Base-by-base conservation (phyloP, 2,113 vertebrate species). In the Andinoacara biseriatus region DNA sequence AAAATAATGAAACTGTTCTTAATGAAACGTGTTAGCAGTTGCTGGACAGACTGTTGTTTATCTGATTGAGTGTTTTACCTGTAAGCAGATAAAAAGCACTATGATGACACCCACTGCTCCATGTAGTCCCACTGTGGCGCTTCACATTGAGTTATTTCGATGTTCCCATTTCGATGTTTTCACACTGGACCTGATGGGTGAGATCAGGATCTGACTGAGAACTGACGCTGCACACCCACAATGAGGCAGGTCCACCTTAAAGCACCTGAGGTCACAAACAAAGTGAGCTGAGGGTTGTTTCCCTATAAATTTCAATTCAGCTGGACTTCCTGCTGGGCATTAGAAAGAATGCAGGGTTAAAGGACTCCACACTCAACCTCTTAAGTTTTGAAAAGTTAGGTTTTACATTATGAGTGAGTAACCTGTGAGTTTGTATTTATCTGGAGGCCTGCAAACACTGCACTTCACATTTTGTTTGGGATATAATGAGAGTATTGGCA, bases 41-140 rank as follows among this genome's bases (percentile, higher is more conserved):
- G 3, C 40, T 43, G 40, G 38, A 40, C 38, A 40, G 43, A 14
- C 15, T 14, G 43, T 11, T 46, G 43, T 5, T 46, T 15, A 11
- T 3, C 9, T 38, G 6, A 13, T 22, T 15, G 11, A 40, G 33
- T 20, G 40, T 63, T 40, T 24, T 22, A 40, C 35, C 7, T 24
- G 61, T 63, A 40, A 24, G 61, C 35, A 40, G n/a, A 40, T 65
- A 65, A 40, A 24, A 10, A 13, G 1, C 38, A 17, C 38, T 5
- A 67, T 0, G 38, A 24, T 0, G 33, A 24, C 3, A 43, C 0
- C 9, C n/a, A 67, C 4, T 40, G 43, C 9, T 67, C 10, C 62
- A 15, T 18, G 43, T 0, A 26, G 38, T 67, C 22, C 22, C 40
- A 17, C 24, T 9, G 0, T 0, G 8, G 14, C 3, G 0, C 22